These are phyloP conservation scores for Hydractinia symbiolongicarpus DNA, from an alignment of 30 jellyfish, hydroid and myxozoan genomes.

Conservation along the genomic window DNA sequence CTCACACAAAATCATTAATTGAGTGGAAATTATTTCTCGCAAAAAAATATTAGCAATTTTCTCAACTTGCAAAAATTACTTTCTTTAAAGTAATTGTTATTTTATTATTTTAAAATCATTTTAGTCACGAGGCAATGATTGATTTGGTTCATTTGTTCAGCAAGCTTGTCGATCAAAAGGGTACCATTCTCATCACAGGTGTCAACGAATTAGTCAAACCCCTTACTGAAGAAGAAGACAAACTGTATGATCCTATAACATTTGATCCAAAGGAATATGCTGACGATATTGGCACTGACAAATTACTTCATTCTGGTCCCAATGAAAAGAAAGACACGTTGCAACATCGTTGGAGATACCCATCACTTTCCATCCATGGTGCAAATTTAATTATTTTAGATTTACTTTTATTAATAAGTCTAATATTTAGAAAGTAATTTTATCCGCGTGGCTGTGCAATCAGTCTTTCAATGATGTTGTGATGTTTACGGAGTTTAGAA, in stretches of 20 bases:
- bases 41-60: too few species aligned
- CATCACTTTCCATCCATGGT: conserved; percentile 95
- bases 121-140: conserved; percentile 91
- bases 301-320: conserved; percentile 61
- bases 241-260: conserved; percentile 54
- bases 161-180: conserved; percentile 69
- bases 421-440: neutral
- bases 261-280: conserved; percentile 69
- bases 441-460: neutral
- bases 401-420: neutral
- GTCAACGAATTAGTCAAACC: conserved; percentile 54
- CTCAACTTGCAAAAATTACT: too few species aligned
- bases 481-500: neutral
- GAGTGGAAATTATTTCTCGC: too few species aligned
- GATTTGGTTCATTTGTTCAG: conserved; percentile 70
- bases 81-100: too few species aligned
- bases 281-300: conserved; percentile 65
- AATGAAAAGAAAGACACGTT: conserved; percentile 55
- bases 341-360: conserved; percentile 92
- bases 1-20: too few species aligned
- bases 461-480: neutral
- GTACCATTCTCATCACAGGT: conserved; percentile 78
- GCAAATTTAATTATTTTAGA: neutral
- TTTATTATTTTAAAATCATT: neutral
- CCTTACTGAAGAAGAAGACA: conserved; percentile 63